These are phyloP conservation scores for Spialia ferax DNA, from an alignment of 2,888 invertebrate genomes.

Conservation along the genomic window DNA sequence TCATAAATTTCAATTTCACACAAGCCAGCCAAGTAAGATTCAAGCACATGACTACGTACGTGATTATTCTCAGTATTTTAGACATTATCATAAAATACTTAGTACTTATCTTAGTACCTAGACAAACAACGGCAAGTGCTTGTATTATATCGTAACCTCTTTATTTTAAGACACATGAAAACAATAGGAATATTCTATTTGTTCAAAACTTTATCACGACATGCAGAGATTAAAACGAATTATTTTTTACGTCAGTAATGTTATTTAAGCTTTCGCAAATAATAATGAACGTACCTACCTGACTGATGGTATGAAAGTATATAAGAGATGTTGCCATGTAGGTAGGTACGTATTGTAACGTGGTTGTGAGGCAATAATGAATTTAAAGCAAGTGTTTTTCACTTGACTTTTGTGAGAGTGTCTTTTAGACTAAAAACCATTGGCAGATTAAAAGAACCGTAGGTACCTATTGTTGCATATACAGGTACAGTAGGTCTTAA, in stretches of 20 bases:
- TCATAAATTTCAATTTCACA: neutral
- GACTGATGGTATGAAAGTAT: too few relatives aligned
- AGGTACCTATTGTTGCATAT: too few relatives aligned
- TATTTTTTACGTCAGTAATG: conserved; percentile 55
- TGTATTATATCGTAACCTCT: conserved; percentile 41
- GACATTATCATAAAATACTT: conserved; percentile 14
- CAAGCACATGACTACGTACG: conserved; percentile 6
- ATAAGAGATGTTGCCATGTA: too few relatives aligned
- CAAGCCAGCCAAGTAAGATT: neutral
- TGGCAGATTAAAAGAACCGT: too few relatives aligned
- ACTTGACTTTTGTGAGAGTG: too few relatives aligned
- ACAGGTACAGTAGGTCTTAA: too few relatives aligned
- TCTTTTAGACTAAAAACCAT: too few relatives aligned
- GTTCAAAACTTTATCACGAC: conserved; percentile 51
- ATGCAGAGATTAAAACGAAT: conserved; percentile 47
- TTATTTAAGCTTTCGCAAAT: conserved; percentile 50
- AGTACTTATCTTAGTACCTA: conserved; percentile 14
- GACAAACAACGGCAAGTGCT: conserved; percentile 22
- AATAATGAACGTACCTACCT: conserved; percentile 31
- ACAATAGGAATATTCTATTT: conserved; percentile 53
- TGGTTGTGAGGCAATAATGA: too few relatives aligned
- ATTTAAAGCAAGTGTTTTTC: too few relatives aligned
- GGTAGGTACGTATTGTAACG: too few relatives aligned
- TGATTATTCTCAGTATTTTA: conserved; percentile 13
- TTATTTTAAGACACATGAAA: conserved; percentile 49